Evolutionary conservation across 2,888 invertebrate genomes (phyloP), one percentile per base, ranked within the genome.

Genomic region (Tridacna gigas): DNA sequence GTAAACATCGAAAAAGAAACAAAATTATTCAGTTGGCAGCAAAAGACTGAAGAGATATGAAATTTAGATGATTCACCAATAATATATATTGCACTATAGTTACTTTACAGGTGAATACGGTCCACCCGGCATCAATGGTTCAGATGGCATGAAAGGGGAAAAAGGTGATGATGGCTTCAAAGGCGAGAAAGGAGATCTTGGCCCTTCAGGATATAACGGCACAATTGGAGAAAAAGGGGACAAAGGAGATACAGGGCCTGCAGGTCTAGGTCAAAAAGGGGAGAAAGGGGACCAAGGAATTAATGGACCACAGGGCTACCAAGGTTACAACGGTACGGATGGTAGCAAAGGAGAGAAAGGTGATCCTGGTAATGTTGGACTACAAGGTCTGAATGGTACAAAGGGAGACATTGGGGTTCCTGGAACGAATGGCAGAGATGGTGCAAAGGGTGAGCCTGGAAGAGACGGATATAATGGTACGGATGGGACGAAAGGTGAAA

Each of bases 361-460:
- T 18, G 60, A 22, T 0, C 65, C 37, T 20, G 79, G 75, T 20
- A 18, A 28, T 7, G 26, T 28, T 9, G 79, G 79, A n/a, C 28
- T 37, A 12, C 74, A 74, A 47, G 87, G 87, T 26, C 51, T 67
- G 37, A 87, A 84, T 75, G 86, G 87, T 0, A 73, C 73, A 3
- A 76, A 79, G 73, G 83, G 83, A 28, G 77, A 73, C 22, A 74
- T 56, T 12, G 79, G 79, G 5, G 45, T 51, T 25, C 61, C 7
- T n/a, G 81, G 82, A 18, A 28, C 45, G 7, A 67, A 75, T 26
- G 79, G 80, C 13, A 25, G 61, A 9, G 45, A 77, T 48, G 77
- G 79, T n/a, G 48, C 67, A 13, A 75, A 60, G 15, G 81, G 81
- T 3, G 22, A 66, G 60, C 18, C 60, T 15, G 84, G 80, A 51